Percentiles rank a stretch among this genome's conserved stretches.
phyloP scores from a whole-genome alignment of 92 coral and sea anemone species.

The Phenganax stokvisi region DNA sequence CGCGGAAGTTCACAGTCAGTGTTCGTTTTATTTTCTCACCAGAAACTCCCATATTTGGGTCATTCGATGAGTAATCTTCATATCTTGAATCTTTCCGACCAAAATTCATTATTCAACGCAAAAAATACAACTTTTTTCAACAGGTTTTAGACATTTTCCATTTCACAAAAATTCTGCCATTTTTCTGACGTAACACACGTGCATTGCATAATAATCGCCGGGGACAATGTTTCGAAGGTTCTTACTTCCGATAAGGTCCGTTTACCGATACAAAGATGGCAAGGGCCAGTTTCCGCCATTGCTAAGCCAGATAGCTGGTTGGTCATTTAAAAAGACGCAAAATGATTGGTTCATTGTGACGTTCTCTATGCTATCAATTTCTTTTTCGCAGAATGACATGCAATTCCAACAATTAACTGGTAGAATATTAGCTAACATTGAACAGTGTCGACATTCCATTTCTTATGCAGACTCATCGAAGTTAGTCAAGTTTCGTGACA shows the following conservation, averaged over 20 bases:
- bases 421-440: too few relatives aligned
- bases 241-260: background rate
- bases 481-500: constrained; percentile 53
- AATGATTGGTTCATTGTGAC: too few relatives aligned
- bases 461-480: background rate
- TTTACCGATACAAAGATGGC: too few relatives aligned
- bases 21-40: constrained; percentile 32
- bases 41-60: constrained; percentile 49
- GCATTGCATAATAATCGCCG: constrained; percentile 24
- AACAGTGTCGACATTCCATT: background rate
- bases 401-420: too few relatives aligned
- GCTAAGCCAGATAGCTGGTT: too few relatives aligned
- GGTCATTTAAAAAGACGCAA: too few relatives aligned
- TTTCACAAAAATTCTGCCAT: background rate
- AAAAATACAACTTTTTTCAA: background rate
- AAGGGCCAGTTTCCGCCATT: too few relatives aligned
- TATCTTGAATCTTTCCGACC: constrained; percentile 34
- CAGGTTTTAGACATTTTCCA: background rate
- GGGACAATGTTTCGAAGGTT: background rate
- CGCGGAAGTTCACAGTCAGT: background rate
- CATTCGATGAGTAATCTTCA: constrained; percentile 45
- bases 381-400: too few relatives aligned
- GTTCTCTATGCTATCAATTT: too few relatives aligned
- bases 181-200: constrained; percentile 30
- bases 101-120: constrained; percentile 35